A percentile compares a stretch with the other conserved stretches of the same genome.
These are phyloP conservation scores for Drosophila greeni DNA, from an alignment of 2,888 invertebrate genomes.

Conservation along the genomic window DNA sequence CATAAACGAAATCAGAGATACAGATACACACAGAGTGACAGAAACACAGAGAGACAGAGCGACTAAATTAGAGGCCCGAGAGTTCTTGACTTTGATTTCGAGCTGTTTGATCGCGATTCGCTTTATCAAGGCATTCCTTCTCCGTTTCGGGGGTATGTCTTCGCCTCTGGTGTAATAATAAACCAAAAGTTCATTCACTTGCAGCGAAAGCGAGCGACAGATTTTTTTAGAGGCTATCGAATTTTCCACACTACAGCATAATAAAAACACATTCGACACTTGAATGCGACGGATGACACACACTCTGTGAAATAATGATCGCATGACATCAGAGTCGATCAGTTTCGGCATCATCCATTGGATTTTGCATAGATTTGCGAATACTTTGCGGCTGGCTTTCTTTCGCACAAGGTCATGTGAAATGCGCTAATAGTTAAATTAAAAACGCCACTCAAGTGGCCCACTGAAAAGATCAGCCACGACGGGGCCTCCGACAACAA, in stretches of 20 bases:
- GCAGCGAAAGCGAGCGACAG: neutral
- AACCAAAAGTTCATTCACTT: conserved; percentile 70
- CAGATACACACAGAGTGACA: conserved; percentile 30
- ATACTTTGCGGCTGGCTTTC: neutral
- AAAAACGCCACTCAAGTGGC: conserved; percentile 57
- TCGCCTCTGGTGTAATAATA: conserved; percentile 49
- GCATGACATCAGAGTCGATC: conserved; percentile 61
- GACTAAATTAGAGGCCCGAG: conserved; percentile 41
- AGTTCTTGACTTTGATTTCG: conserved; percentile 69
- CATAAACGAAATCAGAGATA: conserved; percentile 28
- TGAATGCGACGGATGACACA: conserved; percentile 29
- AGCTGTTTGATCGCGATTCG: conserved; percentile 36
- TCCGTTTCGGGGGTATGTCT: conserved; percentile 13
- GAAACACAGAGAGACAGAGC: conserved; percentile 19
- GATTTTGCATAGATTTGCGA: conserved; percentile 18
- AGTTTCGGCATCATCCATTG: conserved; percentile 33
- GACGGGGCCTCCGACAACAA: conserved; percentile 26
- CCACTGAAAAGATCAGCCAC: conserved; percentile 35
- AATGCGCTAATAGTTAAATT: conserved; percentile 57
- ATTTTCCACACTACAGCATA: conserved; percentile 26
- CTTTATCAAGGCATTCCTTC: conserved; percentile 57
- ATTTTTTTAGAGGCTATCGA: conserved; percentile 31
- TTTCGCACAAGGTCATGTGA: conserved; percentile 48
- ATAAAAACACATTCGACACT: conserved; percentile 6
- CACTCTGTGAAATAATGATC: conserved; percentile 45